phyloP scores from a whole-genome alignment of 2,888 invertebrate species.

The Heliconius cydno region DNA sequence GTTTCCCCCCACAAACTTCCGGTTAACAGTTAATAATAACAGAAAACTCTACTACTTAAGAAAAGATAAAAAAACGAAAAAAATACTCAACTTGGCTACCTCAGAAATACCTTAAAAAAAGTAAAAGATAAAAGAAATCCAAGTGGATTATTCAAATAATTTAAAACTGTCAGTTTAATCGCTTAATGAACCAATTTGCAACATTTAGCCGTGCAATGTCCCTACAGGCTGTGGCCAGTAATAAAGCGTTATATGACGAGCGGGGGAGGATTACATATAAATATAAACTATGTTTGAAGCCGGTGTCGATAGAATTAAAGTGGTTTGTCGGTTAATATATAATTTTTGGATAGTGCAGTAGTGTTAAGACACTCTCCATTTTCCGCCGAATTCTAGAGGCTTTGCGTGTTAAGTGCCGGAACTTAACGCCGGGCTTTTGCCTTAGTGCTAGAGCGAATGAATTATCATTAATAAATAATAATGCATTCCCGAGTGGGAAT shows the following conservation, averaged over 20 bases:
- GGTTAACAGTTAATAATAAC: background rate
- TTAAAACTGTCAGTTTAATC: conserved; percentile 67
- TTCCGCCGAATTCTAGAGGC: too few relatives aligned
- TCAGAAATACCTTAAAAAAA: background rate
- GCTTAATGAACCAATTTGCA: conserved; percentile 71
- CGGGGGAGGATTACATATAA: conserved; percentile 39
- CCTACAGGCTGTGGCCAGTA: conserved; percentile 43
- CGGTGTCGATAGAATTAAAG: conserved; percentile 18
- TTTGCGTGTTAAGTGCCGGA: too few relatives aligned
- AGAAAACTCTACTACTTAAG: background rate
- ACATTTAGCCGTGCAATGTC: conserved; percentile 56
- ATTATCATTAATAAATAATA: too few relatives aligned
- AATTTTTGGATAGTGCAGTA: background rate
- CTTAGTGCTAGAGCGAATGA: too few relatives aligned
- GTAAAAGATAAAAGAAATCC: conserved; percentile 1
- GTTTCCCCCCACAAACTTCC: too few relatives aligned
- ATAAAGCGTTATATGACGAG: conserved; percentile 45
- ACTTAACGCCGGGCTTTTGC: too few relatives aligned
- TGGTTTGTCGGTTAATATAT: conserved; percentile 14
- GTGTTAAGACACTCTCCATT: too few relatives aligned
- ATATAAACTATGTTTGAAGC: conserved; percentile 31
- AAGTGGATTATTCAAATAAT: conserved; percentile 61
- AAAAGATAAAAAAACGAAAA: background rate
- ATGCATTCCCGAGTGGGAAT: too few relatives aligned
- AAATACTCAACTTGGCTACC: background rate